Conservation (phyloP, 1,140 invertebrate species). For the Hyposmocoma kahamanoa region DNA sequence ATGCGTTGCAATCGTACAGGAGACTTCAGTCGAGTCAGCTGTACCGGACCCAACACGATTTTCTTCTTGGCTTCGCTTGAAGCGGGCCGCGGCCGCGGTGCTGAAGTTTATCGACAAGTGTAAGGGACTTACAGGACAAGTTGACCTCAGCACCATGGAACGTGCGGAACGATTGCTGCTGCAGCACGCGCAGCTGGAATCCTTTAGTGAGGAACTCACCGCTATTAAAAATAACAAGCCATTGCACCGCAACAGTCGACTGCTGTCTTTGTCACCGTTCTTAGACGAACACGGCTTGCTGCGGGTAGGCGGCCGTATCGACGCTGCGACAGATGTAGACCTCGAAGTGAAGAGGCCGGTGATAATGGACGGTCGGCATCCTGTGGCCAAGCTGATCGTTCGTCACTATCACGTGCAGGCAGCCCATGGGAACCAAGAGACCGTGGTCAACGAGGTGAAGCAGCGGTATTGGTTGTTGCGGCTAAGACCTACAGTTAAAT, state of each 20-base stretch:
- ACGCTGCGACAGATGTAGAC: neutral
- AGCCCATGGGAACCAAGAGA: slow-evolving; percentile 5
- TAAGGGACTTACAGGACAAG: neutral
- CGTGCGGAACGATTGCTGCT: slow-evolving; percentile 1
- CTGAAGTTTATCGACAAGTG: slow-evolving; percentile 8
- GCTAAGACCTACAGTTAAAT: slow-evolving; percentile 1
- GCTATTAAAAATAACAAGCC: neutral
- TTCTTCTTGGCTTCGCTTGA: slow-evolving; percentile 13
- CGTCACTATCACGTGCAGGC: neutral
- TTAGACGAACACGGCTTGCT: slow-evolving; percentile 6
- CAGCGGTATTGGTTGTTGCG: neutral
- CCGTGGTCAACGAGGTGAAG: neutral
- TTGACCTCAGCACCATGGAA: neutral
- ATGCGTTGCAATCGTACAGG: neutral
- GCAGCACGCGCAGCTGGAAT: neutral
- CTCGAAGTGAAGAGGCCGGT: slow-evolving; percentile 5
- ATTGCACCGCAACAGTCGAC: neutral
- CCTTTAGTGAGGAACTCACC: slow-evolving; percentile 2
- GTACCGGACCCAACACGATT: slow-evolving; percentile 8
- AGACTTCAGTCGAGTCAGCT: neutral
- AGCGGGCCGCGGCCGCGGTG: neutral
- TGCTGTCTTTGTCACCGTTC: slow-evolving; percentile 7
- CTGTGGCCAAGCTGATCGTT: neutral
- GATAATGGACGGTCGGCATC: slow-evolving; percentile 7
- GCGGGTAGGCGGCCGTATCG: slow-evolving; percentile 6